These are phyloP conservation scores for Osmoderma eremita DNA, from an alignment of 2,888 invertebrate species.

Conservation along the genomic window DNA sequence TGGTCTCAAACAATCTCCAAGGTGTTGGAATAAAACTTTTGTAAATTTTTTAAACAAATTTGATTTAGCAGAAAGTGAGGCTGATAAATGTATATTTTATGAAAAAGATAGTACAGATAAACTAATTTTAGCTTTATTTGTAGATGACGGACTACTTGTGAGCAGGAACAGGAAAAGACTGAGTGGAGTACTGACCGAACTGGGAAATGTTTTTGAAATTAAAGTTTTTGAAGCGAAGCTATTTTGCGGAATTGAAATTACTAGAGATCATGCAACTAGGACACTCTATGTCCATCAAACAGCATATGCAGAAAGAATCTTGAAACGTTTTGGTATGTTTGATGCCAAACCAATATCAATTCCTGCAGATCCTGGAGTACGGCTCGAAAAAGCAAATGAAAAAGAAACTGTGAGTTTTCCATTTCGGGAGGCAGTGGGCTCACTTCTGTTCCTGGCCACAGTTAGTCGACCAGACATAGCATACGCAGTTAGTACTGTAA, in stretches of 20 bases:
- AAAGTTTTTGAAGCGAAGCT: neutral
- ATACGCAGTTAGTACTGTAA: conserved; percentile 5
- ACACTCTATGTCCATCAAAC: neutral
- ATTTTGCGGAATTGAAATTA: conserved; percentile 1
- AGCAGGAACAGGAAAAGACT: conserved; percentile 1
- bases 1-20: neutral
- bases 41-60: conserved; percentile 14
- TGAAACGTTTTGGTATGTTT: neutral
- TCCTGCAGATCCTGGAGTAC: no score
- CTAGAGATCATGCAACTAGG: neutral
- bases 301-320: conserved; percentile 9
- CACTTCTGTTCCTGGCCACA: conserved; percentile 7
- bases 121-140: conserved; percentile 9
- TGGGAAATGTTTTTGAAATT: no score
- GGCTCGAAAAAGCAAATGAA: no score
- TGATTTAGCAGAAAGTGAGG: conserved; percentile 6
- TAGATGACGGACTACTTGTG: conserved; percentile 3
- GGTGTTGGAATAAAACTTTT: neutral
- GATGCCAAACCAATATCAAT: neutral
- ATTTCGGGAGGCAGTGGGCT: neutral
- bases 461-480: neutral
- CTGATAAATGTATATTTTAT: conserved; percentile 3
- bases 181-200: neutral
- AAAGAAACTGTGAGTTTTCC: no score
- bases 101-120: conserved; percentile 2